These are phyloP conservation scores for Agrochola lota DNA, from an alignment of 2,888 invertebrate species.

Conservation along the genomic window DNA sequence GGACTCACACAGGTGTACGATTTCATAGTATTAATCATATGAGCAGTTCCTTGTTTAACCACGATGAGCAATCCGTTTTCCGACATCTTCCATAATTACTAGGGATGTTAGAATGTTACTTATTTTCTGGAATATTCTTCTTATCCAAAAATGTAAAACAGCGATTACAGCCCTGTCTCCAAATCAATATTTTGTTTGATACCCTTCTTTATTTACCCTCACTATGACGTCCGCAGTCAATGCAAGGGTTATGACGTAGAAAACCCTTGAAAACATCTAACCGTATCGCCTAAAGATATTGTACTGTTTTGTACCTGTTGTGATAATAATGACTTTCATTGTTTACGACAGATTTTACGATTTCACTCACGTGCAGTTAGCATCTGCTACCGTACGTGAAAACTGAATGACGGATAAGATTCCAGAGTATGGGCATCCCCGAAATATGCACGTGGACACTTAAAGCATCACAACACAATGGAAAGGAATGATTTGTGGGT, in stretches of 20 bases:
- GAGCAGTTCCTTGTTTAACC: conserved; percentile 6
- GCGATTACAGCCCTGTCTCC: neutral
- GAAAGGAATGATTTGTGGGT: neutral
- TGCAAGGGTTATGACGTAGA: neutral
- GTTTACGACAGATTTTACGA: conserved; percentile 20
- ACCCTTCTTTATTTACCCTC: neutral
- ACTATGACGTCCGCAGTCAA: neutral
- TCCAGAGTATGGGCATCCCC: neutral
- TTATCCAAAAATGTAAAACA: neutral
- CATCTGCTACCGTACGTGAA: neutral
- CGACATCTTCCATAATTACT: neutral
- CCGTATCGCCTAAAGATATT: neutral
- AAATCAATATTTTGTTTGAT: neutral
- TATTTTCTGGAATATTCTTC: neutral
- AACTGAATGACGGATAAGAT: neutral
- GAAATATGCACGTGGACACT: conserved; percentile 18
- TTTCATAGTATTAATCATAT: conserved; percentile 23
- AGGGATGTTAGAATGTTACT: neutral
- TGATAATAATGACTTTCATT: neutral
- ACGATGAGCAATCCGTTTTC: neutral
- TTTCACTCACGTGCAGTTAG: neutral
- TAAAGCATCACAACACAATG: conserved; percentile 9
- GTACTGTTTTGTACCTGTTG: neutral
- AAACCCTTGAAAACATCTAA: neutral
- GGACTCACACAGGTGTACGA: conserved; percentile 16